Conservation (phyloP, 2,888 invertebrate species). For the Mechanitis messenoides region DNA sequence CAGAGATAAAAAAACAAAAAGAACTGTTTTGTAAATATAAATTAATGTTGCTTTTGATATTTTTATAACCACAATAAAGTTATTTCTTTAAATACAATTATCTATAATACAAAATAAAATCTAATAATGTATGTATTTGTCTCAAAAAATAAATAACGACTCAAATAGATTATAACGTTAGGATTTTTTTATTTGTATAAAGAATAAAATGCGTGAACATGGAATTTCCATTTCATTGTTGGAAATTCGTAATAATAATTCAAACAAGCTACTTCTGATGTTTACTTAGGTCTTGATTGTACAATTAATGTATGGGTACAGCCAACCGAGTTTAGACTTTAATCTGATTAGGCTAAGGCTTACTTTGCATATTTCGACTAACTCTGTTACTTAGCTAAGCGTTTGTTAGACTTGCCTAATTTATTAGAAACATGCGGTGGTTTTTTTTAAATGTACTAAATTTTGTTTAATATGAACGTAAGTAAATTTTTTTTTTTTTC, state of each 20-base stretch:
- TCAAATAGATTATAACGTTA: not conserved
- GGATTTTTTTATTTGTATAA: not conserved
- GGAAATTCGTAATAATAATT: constrained; percentile 58
- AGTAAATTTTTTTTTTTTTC: not conserved
- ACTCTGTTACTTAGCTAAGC: constrained; percentile 16
- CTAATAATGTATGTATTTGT: too few relatives aligned
- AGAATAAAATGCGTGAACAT: constrained; percentile 31
- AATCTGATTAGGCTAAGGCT: constrained; percentile 30
- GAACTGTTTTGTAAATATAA: too few relatives aligned
- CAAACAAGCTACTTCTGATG: constrained; percentile 47
- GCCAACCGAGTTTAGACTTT: constrained; percentile 36
- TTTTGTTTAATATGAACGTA: too few relatives aligned
- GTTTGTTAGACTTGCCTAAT: constrained; percentile 2
- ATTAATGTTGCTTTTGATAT: too few relatives aligned
- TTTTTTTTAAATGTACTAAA: not conserved
- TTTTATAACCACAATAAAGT: too few relatives aligned
- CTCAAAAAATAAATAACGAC: too few relatives aligned
- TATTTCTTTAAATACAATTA: too few relatives aligned
- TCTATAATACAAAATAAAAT: too few relatives aligned
- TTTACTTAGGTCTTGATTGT: constrained; percentile 62
- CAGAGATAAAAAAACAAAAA: too few relatives aligned
- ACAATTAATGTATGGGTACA: constrained; percentile 44
- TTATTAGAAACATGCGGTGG: not conserved
- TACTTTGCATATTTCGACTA: constrained; percentile 26
- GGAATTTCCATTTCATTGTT: constrained; percentile 52